A percentile compares a stretch with the other conserved stretches of the same genome.
Evolutionary conservation across 2,797 vertebrate species (phyloP).

Genomic region (Botia kubotai): DNA sequence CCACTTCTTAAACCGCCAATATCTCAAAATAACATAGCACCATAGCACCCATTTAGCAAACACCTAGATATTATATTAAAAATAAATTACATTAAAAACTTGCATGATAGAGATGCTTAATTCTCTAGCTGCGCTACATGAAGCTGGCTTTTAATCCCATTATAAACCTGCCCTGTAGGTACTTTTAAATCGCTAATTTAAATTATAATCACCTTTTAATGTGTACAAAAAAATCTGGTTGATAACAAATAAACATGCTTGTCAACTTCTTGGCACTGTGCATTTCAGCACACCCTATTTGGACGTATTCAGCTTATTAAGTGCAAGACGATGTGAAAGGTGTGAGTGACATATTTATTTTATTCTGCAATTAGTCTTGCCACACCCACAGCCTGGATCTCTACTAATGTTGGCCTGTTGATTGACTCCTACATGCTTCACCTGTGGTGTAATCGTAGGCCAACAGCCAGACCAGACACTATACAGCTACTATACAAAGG

Average conservation of each 20-base stretch:
- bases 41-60: not conserved
- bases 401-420: conserved; percentile 31
- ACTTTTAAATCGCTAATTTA: not conserved
- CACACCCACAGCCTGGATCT: conserved; percentile 35
- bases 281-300: conserved; percentile 18
- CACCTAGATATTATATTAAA: too few relatives aligned
- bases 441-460: conserved; percentile 1
- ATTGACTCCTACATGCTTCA: conserved; percentile 41
- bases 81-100: not conserved
- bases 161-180: not conserved
- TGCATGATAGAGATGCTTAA: not conserved
- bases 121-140: not conserved
- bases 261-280: not conserved
- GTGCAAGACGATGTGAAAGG: conserved; percentile 27
- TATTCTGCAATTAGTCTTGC: conserved; percentile 37
- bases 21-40: not conserved
- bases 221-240: not conserved
- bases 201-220: not conserved
- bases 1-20: not conserved
- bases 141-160: not conserved
- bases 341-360: conserved; percentile 52
- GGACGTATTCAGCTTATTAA: not conserved
- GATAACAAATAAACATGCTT: conserved; percentile 39
- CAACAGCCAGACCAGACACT: conserved; percentile 20
- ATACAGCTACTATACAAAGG: not conserved